Conservation (phyloP, 2,888 invertebrate species). For the Polymixis lichenea region DNA sequence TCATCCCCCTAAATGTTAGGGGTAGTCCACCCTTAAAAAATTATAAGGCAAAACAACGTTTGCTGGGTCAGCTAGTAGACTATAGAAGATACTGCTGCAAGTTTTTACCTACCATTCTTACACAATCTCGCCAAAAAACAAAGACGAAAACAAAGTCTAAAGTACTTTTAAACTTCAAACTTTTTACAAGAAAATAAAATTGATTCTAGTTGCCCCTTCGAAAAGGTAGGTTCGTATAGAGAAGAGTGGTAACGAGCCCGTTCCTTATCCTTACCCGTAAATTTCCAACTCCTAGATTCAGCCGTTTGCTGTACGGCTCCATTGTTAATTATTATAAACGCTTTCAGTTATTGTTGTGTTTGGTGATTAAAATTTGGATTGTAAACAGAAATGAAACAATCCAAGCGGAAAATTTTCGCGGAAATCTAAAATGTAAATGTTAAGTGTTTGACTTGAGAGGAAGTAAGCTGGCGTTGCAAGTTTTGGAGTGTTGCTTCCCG, state of each 20-base stretch:
- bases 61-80: too few species aligned
- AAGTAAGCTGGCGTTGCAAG: constrained; percentile 40
- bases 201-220: too few species aligned
- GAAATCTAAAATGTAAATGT: constrained; percentile 62
- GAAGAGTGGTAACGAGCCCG: neutral
- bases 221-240: too few species aligned
- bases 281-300: constrained; percentile 54
- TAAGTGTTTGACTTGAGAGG: constrained; percentile 59
- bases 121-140: neutral
- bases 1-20: too few species aligned
- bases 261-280: constrained; percentile 17
- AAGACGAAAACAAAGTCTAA: too few species aligned
- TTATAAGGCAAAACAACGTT: too few species aligned
- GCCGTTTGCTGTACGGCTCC: constrained; percentile 73
- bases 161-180: too few species aligned
- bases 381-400: constrained; percentile 66
- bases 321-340: constrained; percentile 85
- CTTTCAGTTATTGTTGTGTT: constrained; percentile 79
- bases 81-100: neutral
- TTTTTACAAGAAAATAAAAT: too few species aligned
- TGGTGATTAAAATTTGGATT: constrained; percentile 74
- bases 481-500: constrained; percentile 12
- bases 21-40: too few species aligned
- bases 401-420: constrained; percentile 65
- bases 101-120: neutral